Percentiles rank a stretch among this genome's conserved stretches.
Conservation (phyloP, 2,797 vertebrate species). For the Dipus sagitta region DNA sequence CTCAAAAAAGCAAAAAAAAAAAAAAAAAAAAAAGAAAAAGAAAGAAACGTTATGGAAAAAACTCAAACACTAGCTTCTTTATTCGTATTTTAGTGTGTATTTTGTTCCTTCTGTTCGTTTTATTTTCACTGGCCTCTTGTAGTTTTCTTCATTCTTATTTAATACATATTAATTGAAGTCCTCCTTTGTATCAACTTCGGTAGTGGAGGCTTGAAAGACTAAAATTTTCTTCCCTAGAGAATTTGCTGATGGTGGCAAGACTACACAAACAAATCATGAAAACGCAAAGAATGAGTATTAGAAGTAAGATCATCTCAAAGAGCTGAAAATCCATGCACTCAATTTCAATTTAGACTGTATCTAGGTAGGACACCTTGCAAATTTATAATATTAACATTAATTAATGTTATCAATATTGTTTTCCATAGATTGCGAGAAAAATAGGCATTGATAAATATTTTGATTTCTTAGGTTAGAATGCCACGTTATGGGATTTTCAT, state of each 20-base stretch:
- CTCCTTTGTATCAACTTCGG: background rate
- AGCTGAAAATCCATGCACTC: background rate
- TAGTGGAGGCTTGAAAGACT: background rate
- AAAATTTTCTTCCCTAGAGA: slow-evolving; percentile 14
- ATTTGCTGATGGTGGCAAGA: background rate
- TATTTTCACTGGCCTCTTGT: background rate
- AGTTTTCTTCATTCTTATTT: slow-evolving; percentile 47
- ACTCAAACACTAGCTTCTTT: background rate
- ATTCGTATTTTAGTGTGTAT: slow-evolving; percentile 18
- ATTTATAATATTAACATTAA: background rate
- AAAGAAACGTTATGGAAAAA: background rate
- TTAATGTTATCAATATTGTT: background rate
- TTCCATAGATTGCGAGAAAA: background rate
- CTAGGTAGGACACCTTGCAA: background rate
- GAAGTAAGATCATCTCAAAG: slow-evolving; percentile 45
- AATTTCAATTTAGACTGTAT: slow-evolving; percentile 30
- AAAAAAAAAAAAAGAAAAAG: no score
- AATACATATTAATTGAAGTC: slow-evolving; percentile 15
- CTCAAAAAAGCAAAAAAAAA: no score
- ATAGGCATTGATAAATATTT: background rate
- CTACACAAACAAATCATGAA: slow-evolving; percentile 20
- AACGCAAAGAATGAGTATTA: slow-evolving; percentile 10
- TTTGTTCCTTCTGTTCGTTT: slow-evolving; percentile 27
- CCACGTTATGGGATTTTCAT: background rate
- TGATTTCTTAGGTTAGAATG: background rate